Evolutionary conservation across 2,113 vertebrate species (phyloP).

Genomic region (Hippocampus comes): DNA sequence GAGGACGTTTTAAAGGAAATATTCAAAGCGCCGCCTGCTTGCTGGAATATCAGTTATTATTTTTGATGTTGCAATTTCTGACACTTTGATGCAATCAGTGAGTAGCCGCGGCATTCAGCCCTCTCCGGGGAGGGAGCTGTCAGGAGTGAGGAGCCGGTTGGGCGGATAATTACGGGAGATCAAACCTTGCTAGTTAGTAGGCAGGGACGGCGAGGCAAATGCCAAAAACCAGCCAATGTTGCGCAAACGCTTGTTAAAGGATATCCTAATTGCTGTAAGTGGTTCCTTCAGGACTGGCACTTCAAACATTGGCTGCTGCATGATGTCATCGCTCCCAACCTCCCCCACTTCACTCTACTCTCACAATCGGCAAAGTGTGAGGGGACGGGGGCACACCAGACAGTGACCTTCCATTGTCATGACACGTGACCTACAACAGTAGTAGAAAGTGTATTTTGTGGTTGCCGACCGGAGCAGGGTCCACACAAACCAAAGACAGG

Average conservation of each 20-base stretch:
- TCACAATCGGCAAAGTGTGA: conserved; percentile 74
- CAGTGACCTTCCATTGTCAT: conserved; percentile 54
- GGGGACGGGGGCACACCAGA: conserved; percentile 62
- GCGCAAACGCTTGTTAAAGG: conserved; percentile 97
- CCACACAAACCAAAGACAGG: not conserved
- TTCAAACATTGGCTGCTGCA: conserved; percentile 84
- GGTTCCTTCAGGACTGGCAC: conserved; percentile 87
- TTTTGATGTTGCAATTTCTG: conserved; percentile 86
- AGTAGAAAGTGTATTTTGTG: conserved; percentile 5
- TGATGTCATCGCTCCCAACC: conserved; percentile 82
- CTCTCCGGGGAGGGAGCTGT: conserved; percentile 80
- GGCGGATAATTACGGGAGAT: conserved; percentile 94
- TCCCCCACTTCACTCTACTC: conserved; percentile 62
- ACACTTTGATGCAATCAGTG: conserved; percentile 79
- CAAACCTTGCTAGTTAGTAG: conserved; percentile 85
- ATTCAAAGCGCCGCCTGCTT: conserved; percentile 73
- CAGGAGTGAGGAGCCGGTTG: conserved; percentile 81
- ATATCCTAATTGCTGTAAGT: conserved; percentile 99
- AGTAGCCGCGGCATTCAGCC: conserved; percentile 73
- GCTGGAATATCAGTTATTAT: conserved; percentile 82
- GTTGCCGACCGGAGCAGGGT: not conserved
- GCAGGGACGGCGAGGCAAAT: conserved; percentile 81
- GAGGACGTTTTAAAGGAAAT: conserved; percentile 78
- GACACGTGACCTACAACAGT: conserved; percentile 35
- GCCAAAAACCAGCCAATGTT: conserved; percentile 87